Evolutionary conservation across 1,140 invertebrate species (phyloP), one percentile per base, ranked within the genome.

Genomic region (Drosophila kanapiae): DNA sequence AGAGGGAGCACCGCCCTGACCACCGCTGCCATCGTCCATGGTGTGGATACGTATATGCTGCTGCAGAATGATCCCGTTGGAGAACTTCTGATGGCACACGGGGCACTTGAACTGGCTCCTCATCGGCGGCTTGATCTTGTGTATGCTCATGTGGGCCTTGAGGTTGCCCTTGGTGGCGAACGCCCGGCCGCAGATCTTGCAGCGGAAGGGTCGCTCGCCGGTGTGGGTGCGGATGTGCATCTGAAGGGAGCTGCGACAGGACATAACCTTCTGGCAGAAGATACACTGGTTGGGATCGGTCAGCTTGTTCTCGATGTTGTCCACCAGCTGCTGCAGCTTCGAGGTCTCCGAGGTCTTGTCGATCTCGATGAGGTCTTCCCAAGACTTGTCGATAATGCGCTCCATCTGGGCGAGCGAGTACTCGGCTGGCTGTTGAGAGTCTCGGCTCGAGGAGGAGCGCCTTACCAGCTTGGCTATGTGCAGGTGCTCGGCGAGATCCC

Each of bases 101-200:
- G 98, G 98, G 94, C 99, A 99, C 93, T 99, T 98, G 92, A 99
- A 98, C 65, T 98, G 95, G 78, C 98, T 97, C 65, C 98, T 93
- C 91, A 98, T 95, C 1, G 98, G 98, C 61, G 97, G 97, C 91
- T 98, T 99, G 53, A 98, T 95, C 61, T 98, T 95, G 94, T 99
- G 99, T 6, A 99, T 98, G 61, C 98, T 98, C 98, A 99, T 99
- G 94, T 99, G 99, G 5, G 99, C 99, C 93, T 99, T 99, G 63
- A 99, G 94, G 93, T 99, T 99, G 10, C 99, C 99, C 94, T 99
- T 99, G 6, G 98, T 99, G 14, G 98, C 99, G 93, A 99, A 99
- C 14, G 98, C 96, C 49, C 98, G 95, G 27, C 97, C 97, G 93
- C 98, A 99, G 59, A 99, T 97, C 94, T 98, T 98, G 93, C 98